Evolutionary conservation across 2,888 invertebrate genomes (phyloP).

Genomic region (Reticulitermes lucifugus): DNA sequence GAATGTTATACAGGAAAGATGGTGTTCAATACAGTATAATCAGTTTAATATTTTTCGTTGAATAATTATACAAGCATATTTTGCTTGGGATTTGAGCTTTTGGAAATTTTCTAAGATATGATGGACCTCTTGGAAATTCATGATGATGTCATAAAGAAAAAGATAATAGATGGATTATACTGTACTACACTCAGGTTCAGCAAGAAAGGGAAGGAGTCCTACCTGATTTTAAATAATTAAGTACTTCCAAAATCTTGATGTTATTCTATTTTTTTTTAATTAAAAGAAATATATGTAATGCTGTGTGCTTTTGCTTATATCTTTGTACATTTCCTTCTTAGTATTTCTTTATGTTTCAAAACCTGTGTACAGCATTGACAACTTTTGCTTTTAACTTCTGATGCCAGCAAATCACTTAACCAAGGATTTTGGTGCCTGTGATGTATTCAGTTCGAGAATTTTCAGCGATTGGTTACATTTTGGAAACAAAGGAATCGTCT

Average conservation of each 20-base stretch:
- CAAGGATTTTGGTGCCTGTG: neutral
- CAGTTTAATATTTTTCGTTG: conserved; percentile 22
- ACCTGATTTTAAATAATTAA: conserved; percentile 1
- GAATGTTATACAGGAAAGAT: neutral
- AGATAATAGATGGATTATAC: neutral
- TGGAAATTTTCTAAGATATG: neutral
- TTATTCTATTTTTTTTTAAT: neutral
- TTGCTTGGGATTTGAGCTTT: neutral
- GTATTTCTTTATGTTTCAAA: neutral
- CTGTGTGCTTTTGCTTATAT: neutral
- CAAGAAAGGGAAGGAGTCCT: neutral
- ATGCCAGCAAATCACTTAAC: neutral
- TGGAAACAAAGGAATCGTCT: neutral
- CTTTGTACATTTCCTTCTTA: conserved; percentile 12
- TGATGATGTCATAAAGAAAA: neutral
- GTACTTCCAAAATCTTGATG: neutral
- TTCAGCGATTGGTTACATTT: neutral
- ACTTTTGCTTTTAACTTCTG: conserved; percentile 1
- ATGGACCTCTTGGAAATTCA: no score
- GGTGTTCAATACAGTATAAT: conserved; percentile 22
- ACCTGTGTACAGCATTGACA: neutral
- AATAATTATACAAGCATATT: neutral
- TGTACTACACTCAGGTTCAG: neutral
- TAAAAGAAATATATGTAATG: neutral
- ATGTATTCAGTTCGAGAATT: neutral